Conservation (phyloP, 2,797 vertebrate genomes). For the Melopsittacus undulatus region DNA sequence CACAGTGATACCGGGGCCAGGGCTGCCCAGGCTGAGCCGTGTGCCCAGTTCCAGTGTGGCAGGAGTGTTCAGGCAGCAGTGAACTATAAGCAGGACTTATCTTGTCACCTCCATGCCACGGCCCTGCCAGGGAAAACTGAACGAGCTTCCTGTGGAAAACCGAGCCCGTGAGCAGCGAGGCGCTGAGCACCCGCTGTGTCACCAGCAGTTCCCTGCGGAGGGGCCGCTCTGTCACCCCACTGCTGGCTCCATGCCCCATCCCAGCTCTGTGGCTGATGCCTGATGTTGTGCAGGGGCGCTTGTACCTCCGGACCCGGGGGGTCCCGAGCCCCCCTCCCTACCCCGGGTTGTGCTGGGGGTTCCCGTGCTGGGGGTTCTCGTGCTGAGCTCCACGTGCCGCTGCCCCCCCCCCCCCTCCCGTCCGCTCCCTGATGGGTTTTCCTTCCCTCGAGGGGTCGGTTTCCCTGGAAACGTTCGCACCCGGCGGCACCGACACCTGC, state of each 20-base stretch:
- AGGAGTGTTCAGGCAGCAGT: fast-evolving
- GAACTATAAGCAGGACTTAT: background rate
- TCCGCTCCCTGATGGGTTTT: background rate
- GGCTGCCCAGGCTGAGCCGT: background rate
- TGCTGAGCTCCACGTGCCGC: background rate
- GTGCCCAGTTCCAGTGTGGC: fast-evolving
- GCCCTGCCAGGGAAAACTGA: background rate
- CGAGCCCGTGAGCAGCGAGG: fast-evolving
- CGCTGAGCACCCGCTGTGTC: fast-evolving
- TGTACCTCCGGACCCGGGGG: background rate
- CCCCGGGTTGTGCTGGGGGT: background rate
- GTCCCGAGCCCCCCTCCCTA: background rate
- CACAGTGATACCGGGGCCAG: background rate
- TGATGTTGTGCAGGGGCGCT: background rate
- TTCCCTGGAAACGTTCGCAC: constrained; percentile 57
- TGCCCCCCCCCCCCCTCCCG: background rate
- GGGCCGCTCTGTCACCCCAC: background rate
- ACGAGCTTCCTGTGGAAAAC: background rate
- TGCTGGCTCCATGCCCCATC: background rate
- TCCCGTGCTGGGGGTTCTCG: too few relatives aligned
- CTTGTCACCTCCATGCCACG: fast-evolving
- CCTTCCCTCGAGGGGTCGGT: constrained; percentile 4
- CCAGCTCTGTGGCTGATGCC: background rate
- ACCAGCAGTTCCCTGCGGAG: background rate
- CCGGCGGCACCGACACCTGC: background rate